phyloP scores from a whole-genome alignment of 1,140 invertebrate species.

The Leguminivora glycinivorella region DNA sequence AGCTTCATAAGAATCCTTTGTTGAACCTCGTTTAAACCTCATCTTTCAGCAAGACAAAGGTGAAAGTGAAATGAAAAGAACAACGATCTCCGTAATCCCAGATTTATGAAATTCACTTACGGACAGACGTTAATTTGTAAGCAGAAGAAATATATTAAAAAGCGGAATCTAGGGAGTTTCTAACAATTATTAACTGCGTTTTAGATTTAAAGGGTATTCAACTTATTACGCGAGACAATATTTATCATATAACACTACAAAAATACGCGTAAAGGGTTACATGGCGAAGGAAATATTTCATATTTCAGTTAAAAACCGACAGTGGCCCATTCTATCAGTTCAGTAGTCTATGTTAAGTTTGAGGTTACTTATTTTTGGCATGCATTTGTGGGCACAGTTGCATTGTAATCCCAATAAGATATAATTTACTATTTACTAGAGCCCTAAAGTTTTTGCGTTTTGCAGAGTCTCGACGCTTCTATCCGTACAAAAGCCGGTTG shows the following conservation, averaged over 20 bases:
- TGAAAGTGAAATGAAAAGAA: conserved; percentile 24
- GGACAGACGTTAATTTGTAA: not conserved
- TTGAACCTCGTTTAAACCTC: conserved; percentile 16
- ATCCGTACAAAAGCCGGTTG: conserved; percentile 29
- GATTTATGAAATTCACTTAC: conserved; percentile 21
- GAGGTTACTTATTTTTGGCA: too few relatives aligned
- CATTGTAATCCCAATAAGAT: too few relatives aligned
- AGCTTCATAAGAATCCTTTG: conserved; percentile 24
- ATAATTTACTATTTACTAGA: too few relatives aligned
- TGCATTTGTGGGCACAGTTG: too few relatives aligned
- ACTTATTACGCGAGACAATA: too few relatives aligned
- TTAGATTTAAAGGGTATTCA: not conserved
- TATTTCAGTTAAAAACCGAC: too few relatives aligned
- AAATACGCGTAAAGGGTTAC: too few relatives aligned
- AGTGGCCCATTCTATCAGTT: too few relatives aligned
- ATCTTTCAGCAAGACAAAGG: conserved; percentile 28
- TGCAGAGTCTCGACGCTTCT: conserved; percentile 41
- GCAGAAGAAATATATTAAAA: not conserved
- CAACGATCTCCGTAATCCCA: conserved; percentile 19
- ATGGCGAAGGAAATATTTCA: not conserved
- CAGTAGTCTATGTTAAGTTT: too few relatives aligned
- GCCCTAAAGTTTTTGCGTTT: not conserved
- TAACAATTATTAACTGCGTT: not conserved
- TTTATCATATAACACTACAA: too few relatives aligned
- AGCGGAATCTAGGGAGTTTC: not conserved